phyloP scores from a whole-genome alignment of 2,888 invertebrate genomes.

The Epirrhoe tristata region DNA sequence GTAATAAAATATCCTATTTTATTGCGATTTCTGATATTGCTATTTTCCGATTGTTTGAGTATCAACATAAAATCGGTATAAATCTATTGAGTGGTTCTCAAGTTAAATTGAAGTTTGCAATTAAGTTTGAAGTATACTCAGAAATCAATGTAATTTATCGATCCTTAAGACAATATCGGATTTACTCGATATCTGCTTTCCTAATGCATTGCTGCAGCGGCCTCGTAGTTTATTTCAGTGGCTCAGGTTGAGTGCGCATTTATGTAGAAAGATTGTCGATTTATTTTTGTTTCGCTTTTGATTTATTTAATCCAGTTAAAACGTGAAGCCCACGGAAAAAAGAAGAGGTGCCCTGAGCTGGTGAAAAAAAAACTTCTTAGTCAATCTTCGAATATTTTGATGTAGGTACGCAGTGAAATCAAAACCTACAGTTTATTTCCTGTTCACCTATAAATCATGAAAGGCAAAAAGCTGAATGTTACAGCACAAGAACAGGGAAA shows the following conservation, averaged over 20 bases:
- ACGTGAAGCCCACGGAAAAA: no score
- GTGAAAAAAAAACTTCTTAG: no score
- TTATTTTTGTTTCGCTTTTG: not conserved
- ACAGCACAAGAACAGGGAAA: no score
- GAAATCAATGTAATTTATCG: slow-evolving; percentile 27
- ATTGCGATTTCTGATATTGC: not conserved
- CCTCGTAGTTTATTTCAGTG: slow-evolving; percentile 42
- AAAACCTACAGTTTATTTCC: no score
- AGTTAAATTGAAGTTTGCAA: slow-evolving; percentile 2
- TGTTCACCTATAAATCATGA: no score
- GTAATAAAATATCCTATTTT: no score
- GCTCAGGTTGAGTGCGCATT: slow-evolving; percentile 42
- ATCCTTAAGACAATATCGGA: slow-evolving; percentile 36
- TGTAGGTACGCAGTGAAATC: no score
- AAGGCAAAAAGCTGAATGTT: no score
- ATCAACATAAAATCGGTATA: not conserved
- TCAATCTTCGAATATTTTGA: no score
- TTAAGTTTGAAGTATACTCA: slow-evolving; percentile 1
- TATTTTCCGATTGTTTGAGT: not conserved
- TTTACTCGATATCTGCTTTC: slow-evolving; percentile 32
- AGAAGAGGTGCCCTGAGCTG: no score
- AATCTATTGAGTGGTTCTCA: not conserved
- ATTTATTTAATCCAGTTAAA: not conserved
- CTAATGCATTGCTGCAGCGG: slow-evolving; percentile 45
- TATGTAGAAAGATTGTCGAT: slow-evolving; percentile 13